Conservation (phyloP, 2,797 vertebrate genomes). For the Setipinna tenuifilis region DNA sequence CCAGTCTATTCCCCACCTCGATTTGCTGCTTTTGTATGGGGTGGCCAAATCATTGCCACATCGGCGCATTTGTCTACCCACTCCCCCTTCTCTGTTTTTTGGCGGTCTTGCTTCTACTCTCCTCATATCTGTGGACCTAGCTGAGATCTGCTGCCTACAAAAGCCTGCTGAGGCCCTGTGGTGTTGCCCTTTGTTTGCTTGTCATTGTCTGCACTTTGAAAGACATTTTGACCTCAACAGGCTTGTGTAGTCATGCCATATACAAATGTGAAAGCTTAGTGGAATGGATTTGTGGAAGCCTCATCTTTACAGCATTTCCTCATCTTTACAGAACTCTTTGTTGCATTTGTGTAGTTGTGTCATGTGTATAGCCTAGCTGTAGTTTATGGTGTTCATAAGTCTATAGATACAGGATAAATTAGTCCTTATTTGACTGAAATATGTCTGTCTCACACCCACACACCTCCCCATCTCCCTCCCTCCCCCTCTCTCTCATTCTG, state of each 20-base stretch:
- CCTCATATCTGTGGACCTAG: not conserved
- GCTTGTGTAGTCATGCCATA: constrained; percentile 26
- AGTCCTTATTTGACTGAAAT: not conserved
- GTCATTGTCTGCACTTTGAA: not conserved
- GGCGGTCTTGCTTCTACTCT: not conserved
- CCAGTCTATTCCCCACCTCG: constrained; percentile 5
- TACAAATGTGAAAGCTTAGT: not conserved
- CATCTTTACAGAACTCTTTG: not conserved
- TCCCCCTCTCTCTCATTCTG: not conserved
- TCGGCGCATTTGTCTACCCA: not conserved
- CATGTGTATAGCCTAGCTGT: not conserved
- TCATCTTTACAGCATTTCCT: not conserved
- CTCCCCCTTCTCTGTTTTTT: not conserved
- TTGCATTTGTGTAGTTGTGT: not conserved
- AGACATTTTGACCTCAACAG: constrained; percentile 43
- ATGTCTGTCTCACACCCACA: not conserved
- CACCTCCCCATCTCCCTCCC: not conserved
- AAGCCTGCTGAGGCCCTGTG: constrained; percentile 40
- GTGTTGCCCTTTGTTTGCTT: not conserved
- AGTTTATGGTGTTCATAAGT: not conserved
- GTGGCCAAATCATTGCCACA: not conserved
- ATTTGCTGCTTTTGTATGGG: constrained; percentile 7
- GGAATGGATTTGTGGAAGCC: not conserved
- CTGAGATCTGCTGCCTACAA: not conserved
- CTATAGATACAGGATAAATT: not conserved